Evolutionary conservation across 2,888 invertebrate species (phyloP).

Genomic region (Pristionchus japonicus): DNA sequence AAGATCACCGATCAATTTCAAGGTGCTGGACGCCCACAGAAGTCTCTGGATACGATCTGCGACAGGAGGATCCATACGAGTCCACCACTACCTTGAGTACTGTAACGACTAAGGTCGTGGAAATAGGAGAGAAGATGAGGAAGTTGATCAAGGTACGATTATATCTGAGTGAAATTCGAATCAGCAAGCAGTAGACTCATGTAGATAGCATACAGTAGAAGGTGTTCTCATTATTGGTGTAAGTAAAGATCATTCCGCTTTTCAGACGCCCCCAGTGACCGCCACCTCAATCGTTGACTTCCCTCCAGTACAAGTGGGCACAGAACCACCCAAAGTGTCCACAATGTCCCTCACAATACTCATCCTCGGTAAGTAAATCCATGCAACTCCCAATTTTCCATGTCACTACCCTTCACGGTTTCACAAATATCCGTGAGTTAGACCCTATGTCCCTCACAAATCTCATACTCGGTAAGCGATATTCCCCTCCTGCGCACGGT

Average conservation of each 20-base stretch:
- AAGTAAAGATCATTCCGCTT: too few relatives aligned
- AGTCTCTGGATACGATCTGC: conserved; percentile 57
- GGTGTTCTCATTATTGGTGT: too few relatives aligned
- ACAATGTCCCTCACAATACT: conserved; percentile 47
- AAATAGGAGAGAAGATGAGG: conserved; percentile 52
- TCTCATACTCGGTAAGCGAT: conserved; percentile 51
- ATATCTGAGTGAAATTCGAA: background rate
- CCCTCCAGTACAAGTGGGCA: conserved; percentile 31
- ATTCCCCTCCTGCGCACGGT: background rate
- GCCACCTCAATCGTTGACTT: conserved; percentile 43
- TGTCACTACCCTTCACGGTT: too few relatives aligned
- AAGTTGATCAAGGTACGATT: conserved; percentile 51
- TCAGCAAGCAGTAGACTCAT: too few relatives aligned
- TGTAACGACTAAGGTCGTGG: conserved; percentile 40
- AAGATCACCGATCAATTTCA: background rate
- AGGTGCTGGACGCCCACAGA: conserved; percentile 63
- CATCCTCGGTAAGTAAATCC: conserved; percentile 49
- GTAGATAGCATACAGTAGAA: too few relatives aligned
- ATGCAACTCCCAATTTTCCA: background rate
- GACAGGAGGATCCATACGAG: conserved; percentile 54
- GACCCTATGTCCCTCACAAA: conserved; percentile 44
- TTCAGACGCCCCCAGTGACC: conserved; percentile 44
- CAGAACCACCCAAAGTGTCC: conserved; percentile 44
- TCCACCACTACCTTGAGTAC: background rate
- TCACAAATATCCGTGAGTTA: too few relatives aligned